Percentiles rank a stretch among this genome's conserved stretches.
These are phyloP conservation scores for Saccostrea glomerata DNA, from an alignment of 1,140 invertebrate species.

Conservation along the genomic window DNA sequence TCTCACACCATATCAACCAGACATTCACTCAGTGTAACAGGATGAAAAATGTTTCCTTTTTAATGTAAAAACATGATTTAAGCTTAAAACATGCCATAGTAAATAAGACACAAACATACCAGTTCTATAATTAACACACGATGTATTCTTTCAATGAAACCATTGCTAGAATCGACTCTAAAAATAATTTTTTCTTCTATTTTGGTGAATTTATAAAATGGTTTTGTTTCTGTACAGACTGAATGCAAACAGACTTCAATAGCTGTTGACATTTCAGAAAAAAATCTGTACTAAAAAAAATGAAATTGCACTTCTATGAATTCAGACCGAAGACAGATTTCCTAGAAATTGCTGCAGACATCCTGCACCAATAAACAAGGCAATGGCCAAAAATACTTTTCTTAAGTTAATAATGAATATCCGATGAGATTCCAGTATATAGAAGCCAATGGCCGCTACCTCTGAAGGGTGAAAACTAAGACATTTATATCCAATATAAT, in stretches of 20 bases:
- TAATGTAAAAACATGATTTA: conserved; percentile 20
- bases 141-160: background rate
- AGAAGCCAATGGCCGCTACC: background rate
- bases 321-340: too few relatives aligned
- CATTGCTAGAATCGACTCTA: background rate
- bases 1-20: background rate
- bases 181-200: background rate
- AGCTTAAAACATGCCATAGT: background rate
- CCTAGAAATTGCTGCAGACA: too few relatives aligned
- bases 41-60: background rate
- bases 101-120: background rate
- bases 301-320: too few relatives aligned
- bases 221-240: background rate
- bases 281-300: too few relatives aligned
- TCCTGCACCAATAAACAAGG: too few relatives aligned
- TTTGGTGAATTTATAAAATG: too few relatives aligned
- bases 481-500: background rate
- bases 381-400: too few relatives aligned
- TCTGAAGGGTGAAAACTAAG: background rate
- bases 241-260: background rate
- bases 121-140: background rate
- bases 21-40: background rate
- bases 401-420: background rate
- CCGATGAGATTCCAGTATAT: background rate
- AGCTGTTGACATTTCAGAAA: background rate